A percentile compares a stretch with the other conserved stretches of the same genome.
These are phyloP conservation scores for Chirona hameri DNA, from an alignment of 2,888 invertebrate genomes.

Conservation along the genomic window DNA sequence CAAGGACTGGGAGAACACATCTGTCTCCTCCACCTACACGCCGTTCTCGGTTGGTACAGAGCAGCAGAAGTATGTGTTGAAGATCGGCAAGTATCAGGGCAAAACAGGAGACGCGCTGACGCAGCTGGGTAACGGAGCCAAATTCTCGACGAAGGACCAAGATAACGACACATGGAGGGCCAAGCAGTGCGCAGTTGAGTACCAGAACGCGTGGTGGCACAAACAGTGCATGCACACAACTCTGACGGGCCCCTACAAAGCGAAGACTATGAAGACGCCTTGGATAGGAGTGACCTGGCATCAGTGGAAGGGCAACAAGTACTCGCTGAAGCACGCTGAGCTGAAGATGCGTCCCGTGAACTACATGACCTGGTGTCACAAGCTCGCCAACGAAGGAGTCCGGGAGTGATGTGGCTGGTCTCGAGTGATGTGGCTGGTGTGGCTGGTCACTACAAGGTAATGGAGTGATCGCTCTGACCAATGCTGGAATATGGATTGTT, in stretches of 20 bases:
- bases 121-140: not conserved
- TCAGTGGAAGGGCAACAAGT: not conserved
- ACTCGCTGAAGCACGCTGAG: not conserved
- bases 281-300: not conserved
- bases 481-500: no score
- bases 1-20: constrained; percentile 71
- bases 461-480: no score
- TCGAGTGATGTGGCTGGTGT: not conserved
- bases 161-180: not conserved
- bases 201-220: not conserved
- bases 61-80: no score
- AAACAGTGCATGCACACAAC: not conserved
- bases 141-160: not conserved
- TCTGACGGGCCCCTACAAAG: not conserved
- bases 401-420: not conserved
- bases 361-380: not conserved
- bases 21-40: no score
- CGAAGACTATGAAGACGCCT: not conserved
- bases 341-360: not conserved
- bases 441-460: no score
- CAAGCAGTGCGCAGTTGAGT: not conserved
- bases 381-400: not conserved
- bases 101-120: not conserved
- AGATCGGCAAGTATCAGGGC: not conserved
- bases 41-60: no score